Conservation (phyloP, 2,113 vertebrate species). For the Daubentonia madagascariensis region DNA sequence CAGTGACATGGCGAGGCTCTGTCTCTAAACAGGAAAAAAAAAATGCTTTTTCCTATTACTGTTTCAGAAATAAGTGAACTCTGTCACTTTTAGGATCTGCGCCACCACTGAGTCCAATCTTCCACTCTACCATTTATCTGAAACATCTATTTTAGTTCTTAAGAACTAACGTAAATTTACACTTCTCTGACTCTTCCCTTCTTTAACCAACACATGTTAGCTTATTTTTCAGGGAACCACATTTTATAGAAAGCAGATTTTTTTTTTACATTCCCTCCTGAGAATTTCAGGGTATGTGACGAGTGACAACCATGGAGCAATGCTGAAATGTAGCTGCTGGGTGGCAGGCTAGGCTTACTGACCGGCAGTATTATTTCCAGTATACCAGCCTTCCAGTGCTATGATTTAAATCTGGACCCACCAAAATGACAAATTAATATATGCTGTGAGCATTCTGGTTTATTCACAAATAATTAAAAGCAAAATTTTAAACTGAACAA, state of each 20-base stretch:
- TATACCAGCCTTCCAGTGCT: neutral
- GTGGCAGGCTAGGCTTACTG: neutral
- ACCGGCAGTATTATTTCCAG: neutral
- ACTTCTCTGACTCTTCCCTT: neutral
- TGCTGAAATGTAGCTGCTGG: neutral
- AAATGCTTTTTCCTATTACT: neutral
- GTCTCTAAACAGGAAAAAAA: too few relatives aligned
- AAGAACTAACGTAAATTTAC: neutral
- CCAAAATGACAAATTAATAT: neutral
- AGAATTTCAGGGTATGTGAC: neutral
- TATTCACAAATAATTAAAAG: neutral
- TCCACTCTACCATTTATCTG: neutral
- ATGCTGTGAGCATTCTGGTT: neutral
- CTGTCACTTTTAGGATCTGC: slow-evolving; percentile 11
- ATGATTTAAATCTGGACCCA: neutral
- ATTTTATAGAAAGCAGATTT: neutral
- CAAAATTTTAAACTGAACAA: neutral
- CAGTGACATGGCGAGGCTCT: too few relatives aligned
- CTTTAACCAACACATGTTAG: neutral
- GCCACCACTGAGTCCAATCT: neutral
- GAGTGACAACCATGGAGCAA: neutral
- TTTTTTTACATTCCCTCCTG: neutral
- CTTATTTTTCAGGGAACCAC: neutral
- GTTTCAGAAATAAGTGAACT: neutral
- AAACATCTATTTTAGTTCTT: slow-evolving; percentile 1